Evolutionary conservation across 2,888 invertebrate genomes (phyloP).

Genomic region (Caenorhabditis japonica): DNA sequence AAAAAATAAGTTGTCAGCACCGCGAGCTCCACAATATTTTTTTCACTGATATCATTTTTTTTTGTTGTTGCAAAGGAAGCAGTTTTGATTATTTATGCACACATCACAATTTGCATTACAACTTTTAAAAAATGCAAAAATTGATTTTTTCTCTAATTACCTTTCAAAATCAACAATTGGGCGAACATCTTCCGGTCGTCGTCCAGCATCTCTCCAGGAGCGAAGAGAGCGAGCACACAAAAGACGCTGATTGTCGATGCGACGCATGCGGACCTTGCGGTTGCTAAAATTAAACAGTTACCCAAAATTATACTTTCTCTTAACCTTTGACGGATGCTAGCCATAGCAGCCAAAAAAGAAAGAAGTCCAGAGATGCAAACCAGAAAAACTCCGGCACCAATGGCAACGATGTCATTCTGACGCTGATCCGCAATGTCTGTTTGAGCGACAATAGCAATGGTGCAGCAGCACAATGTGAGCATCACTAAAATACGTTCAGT

Average conservation of each 20-base stretch:
- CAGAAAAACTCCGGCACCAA: constrained; percentile 64
- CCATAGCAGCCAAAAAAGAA: constrained; percentile 62
- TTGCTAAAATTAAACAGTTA: constrained; percentile 39
- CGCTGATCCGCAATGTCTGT: constrained; percentile 57
- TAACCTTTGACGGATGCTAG: constrained; percentile 59
- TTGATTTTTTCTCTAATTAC: constrained; percentile 19
- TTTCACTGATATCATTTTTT: too few relatives aligned
- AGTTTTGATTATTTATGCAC: too few relatives aligned
- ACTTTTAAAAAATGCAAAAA: too few relatives aligned
- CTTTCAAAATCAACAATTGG: constrained; percentile 69
- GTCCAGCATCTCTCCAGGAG: constrained; percentile 66
- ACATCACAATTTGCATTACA: too few relatives aligned
- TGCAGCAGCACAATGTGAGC: constrained; percentile 58
- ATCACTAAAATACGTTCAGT: constrained; percentile 57
- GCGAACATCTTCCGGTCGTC: constrained; percentile 59
- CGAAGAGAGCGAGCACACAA: constrained; percentile 68
- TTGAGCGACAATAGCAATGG: constrained; percentile 61
- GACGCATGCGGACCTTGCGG: constrained; percentile 53
- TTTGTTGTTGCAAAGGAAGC: too few relatives aligned
- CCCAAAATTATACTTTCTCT: not conserved
- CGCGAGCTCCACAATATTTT: too few relatives aligned
- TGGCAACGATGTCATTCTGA: constrained; percentile 57
- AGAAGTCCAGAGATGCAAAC: constrained; percentile 58
- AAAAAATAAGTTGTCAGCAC: too few relatives aligned
- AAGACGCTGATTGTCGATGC: constrained; percentile 67